Evolutionary conservation across 2,113 vertebrate species (phyloP).

Genomic region (Murina feae): DNA sequence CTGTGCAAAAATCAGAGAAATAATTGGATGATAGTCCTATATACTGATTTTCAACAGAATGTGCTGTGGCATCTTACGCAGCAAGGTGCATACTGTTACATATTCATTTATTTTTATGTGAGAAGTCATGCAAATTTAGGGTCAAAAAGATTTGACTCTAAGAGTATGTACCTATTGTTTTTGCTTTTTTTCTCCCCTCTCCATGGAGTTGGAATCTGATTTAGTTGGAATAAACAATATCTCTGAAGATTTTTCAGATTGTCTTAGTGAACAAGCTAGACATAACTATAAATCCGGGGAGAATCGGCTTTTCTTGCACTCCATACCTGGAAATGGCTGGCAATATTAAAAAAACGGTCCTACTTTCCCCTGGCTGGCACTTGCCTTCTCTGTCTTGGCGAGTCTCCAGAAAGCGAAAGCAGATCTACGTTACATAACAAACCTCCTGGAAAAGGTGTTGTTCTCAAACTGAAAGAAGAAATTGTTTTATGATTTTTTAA

Average conservation of each 20-base stretch:
- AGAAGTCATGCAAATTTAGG: background rate
- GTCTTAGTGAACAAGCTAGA: constrained; percentile 53
- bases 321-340: constrained; percentile 46
- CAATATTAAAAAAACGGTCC: constrained; percentile 61
- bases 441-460: constrained; percentile 41
- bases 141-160: background rate
- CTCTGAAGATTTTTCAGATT: constrained; percentile 56
- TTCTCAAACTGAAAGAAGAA: constrained; percentile 39
- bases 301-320: constrained; percentile 22
- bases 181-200: background rate
- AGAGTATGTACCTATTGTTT: background rate
- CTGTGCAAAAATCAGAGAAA: background rate
- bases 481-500: background rate
- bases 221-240: constrained; percentile 21
- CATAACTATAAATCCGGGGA: constrained; percentile 54
- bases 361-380: constrained; percentile 31
- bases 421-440: background rate
- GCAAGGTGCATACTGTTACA: background rate
- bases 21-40: background rate
- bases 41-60: constrained; percentile 18
- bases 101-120: background rate
- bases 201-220: background rate
- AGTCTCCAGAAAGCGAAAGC: constrained; percentile 24
- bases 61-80: background rate
- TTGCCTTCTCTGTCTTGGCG: constrained; percentile 25